These are phyloP conservation scores for Berghia stephanieae DNA, from an alignment of 1,140 invertebrate species.

Conservation along the genomic window DNA sequence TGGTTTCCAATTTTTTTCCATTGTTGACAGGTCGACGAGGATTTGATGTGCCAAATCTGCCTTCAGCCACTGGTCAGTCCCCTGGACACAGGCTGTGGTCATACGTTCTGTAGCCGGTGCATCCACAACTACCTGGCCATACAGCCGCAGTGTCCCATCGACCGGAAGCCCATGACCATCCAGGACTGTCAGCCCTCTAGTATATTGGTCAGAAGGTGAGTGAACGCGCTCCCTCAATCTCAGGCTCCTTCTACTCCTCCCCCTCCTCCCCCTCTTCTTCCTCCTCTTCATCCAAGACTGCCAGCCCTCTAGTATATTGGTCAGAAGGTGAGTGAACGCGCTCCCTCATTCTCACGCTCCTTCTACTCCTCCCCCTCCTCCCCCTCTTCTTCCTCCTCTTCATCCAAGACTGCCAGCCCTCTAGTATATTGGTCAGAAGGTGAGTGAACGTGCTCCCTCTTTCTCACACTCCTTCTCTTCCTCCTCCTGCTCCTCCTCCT, in stretches of 20 bases:
- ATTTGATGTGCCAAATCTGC: constrained; percentile 70
- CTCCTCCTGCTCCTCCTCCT: neutral
- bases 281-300: constrained; percentile 48
- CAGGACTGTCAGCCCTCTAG: constrained; percentile 63
- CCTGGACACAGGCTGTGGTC: constrained; percentile 69
- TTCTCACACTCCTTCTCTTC: no score
- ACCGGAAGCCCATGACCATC: constrained; percentile 55
- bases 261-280: neutral
- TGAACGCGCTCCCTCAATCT: no score
- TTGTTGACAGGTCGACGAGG: constrained; percentile 67
- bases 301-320: constrained; percentile 63
- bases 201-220: constrained; percentile 65
- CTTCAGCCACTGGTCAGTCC: constrained; percentile 67
- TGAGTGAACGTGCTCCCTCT: no score
- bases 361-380: no score
- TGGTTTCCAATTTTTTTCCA: neutral
- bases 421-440: constrained; percentile 65
- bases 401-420: constrained; percentile 60
- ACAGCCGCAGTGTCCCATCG: constrained; percentile 65
- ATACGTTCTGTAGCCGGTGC: constrained; percentile 69
- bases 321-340: constrained; percentile 65
- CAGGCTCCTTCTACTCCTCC: no score
- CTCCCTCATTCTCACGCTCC: no score
- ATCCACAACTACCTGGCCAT: constrained; percentile 65
- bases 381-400: neutral